Percentiles rank a stretch among this genome's conserved stretches.
Evolutionary conservation across 2,797 vertebrate genomes (phyloP).

Genomic region (Buphagus erythrorhynchus): DNA sequence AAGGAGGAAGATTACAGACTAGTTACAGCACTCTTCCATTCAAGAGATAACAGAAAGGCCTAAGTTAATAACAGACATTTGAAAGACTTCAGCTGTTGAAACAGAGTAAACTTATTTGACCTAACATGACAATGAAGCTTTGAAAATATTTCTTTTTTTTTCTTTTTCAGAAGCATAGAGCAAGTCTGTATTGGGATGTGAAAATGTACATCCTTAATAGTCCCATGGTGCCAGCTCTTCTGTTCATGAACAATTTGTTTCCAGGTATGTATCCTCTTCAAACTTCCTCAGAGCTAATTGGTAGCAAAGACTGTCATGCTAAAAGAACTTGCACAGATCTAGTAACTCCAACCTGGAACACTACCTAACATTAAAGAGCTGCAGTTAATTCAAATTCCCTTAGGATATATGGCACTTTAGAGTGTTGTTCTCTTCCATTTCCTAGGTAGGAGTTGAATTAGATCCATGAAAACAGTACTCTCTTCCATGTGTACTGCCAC

Average conservation of each 20-base stretch:
- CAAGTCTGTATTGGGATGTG: background rate
- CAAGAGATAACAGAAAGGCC: background rate
- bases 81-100: background rate
- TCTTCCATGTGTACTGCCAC: background rate
- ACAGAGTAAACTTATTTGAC: background rate
- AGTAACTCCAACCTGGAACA: background rate
- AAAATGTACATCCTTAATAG: background rate
- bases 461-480: background rate
- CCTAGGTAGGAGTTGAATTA: background rate
- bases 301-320: background rate
- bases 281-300: background rate
- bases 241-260: background rate
- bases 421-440: background rate
- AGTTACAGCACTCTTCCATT: background rate
- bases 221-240: background rate
- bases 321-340: background rate
- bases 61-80: background rate
- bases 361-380: background rate
- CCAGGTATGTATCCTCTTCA: background rate
- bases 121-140: background rate
- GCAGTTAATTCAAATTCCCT: background rate
- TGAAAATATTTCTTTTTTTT: background rate
- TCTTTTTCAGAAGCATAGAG: background rate
- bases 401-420: background rate
- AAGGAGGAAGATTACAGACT: background rate